Evolutionary conservation across 2,113 vertebrate species (phyloP).

Genomic region (Myrmophylax atrothorax): DNA sequence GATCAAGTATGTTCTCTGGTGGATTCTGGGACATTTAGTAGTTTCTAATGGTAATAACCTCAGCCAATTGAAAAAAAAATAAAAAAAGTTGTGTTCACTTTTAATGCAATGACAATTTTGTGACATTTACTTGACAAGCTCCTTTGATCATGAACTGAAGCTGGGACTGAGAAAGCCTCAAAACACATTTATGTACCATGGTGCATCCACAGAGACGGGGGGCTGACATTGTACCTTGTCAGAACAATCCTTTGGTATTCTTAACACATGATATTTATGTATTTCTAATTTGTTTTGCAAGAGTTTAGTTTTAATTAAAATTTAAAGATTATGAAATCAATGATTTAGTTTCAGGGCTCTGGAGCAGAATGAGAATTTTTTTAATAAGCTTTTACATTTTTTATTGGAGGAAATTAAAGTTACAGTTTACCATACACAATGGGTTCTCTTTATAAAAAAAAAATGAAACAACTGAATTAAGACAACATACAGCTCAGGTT

Average conservation of each 20-base stretch:
- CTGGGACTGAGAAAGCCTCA: conserved; percentile 13
- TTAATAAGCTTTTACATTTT: conserved; percentile 60
- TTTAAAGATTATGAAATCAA: conserved; percentile 65
- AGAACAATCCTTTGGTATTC: conserved; percentile 54
- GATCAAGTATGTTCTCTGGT: neutral
- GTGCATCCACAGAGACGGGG: conserved; percentile 8
- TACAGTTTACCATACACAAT: neutral
- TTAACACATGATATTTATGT: conserved; percentile 36
- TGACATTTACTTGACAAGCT: conserved; percentile 12
- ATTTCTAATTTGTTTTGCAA: conserved; percentile 61
- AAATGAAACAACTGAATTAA: neutral
- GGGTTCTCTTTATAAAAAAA: neutral
- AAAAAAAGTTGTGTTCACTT: neutral
- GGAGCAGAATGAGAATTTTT: conserved; percentile 48
- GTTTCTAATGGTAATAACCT: neutral
- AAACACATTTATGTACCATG: neutral
- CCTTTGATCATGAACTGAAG: conserved; percentile 46
- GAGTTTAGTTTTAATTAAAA: conserved; percentile 69
- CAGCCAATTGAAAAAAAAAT: neutral
- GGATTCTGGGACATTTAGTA: neutral
- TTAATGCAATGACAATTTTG: neutral
- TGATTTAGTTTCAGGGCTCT: conserved; percentile 53
- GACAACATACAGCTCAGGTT: neutral
- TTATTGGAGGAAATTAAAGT: conserved; percentile 48
- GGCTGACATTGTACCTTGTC: conserved; percentile 28